Base-by-base conservation (phyloP, 2,888 invertebrate species). In the Dolichomitus sp. region DNA sequence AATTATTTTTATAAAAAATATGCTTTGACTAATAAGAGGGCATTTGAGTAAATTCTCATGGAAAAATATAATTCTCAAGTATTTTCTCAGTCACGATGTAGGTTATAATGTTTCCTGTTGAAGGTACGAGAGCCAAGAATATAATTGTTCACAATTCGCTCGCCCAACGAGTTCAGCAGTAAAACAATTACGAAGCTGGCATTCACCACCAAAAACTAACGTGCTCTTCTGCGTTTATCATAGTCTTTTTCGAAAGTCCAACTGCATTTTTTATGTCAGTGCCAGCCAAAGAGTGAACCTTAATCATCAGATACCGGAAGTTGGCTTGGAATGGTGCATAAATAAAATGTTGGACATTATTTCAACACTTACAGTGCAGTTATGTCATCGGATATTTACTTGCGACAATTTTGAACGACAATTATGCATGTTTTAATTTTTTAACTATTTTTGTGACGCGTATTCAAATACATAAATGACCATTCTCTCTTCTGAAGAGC, bases 101-200 rank as follows among this genome's bases (percentile, higher is more conserved):
- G 59, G 27, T 59, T 19, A 66, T 52, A 65, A 48, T 54, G 52
- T 59, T 75, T 79, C 59, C 59, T 66, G 52, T 70, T 48, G 59
- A 42, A 61, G 19, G 4, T 59, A 5, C 65, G 9, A 57, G 65
- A 83, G 82, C 82, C 78, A 82, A 82, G 70, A 79, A 79, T 72
- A 65, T 57, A 40, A 65, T 65, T 65, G 50, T 42, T 59, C 23
- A 14, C 12, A 33, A 11, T 72, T 52, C 57, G 59, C 57, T 59
- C 50, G 37, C 54, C 66, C 79, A 75, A 66, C 2, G 12, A 19
- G 23, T 52, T 33, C 11, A 30, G 61, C 11, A 45, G 45, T 33
- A 14, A 59, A 70, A 59, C 81, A 75, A 70, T 48, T 42, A 59
- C 69, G 61, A 45, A 84, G 54, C 37, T 37, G 37, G 9, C 37